Conservation (phyloP, 2,888 invertebrate genomes). For the Phalangium opilio region DNA sequence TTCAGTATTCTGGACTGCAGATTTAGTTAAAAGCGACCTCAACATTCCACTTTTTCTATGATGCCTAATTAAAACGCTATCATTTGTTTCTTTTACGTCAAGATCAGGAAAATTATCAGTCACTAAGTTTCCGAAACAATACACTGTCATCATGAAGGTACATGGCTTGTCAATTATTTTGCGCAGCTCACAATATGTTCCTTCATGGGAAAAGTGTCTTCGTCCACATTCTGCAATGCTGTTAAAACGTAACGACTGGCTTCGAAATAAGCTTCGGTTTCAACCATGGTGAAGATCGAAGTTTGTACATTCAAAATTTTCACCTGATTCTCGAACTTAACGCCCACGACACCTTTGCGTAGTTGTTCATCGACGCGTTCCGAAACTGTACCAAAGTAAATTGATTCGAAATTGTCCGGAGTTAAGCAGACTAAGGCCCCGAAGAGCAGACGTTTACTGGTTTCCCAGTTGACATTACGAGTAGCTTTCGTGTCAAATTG, state of each 20-base stretch:
- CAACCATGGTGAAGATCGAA: constrained; percentile 45
- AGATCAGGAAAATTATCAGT: constrained; percentile 13
- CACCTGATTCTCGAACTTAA: constrained; percentile 10
- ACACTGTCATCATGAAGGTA: constrained; percentile 27
- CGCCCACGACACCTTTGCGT: constrained; percentile 39
- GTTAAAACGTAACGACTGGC: constrained; percentile 58
- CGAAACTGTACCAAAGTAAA: constrained; percentile 52
- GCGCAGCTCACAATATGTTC: constrained; percentile 46
- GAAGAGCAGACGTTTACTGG: constrained; percentile 45
- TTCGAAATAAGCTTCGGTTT: constrained; percentile 64
- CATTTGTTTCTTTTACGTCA: too few species aligned
- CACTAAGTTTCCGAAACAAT: constrained; percentile 10
- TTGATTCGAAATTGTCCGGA: constrained; percentile 46
- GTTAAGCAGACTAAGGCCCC: constrained; percentile 60
- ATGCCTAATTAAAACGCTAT: too few species aligned
- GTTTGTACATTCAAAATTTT: neutral
- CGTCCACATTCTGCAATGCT: constrained; percentile 45
- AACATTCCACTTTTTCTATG: too few species aligned
- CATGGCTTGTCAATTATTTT: constrained; percentile 28
- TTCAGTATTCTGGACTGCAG: too few species aligned
- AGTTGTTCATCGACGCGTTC: constrained; percentile 40
- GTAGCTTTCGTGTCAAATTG: constrained; percentile 11
- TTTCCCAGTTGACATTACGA: constrained; percentile 30
- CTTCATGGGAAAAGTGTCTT: constrained; percentile 47
- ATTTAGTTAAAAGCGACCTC: too few species aligned